These are phyloP conservation scores for Chironomus striatipennis DNA, from an alignment of 1,140 invertebrate species.

Conservation along the genomic window DNA sequence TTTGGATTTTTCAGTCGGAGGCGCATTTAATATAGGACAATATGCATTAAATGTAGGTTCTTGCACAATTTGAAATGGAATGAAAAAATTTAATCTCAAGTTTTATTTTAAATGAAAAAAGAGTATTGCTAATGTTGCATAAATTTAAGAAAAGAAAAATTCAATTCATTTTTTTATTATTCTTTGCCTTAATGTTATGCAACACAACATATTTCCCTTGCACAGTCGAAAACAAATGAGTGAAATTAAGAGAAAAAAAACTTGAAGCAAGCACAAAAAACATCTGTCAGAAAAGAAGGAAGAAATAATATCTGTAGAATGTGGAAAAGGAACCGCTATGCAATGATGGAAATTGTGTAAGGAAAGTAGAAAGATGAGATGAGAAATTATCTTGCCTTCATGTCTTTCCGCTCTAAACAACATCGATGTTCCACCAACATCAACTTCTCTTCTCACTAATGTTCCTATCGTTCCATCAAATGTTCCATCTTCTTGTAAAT, in stretches of 20 bases:
- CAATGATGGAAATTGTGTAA: too few relatives aligned
- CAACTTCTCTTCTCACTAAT: conserved; percentile 46
- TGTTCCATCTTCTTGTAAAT: conserved; percentile 46
- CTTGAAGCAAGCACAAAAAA: neutral
- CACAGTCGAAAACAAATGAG: neutral
- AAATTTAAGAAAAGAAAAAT: too few relatives aligned
- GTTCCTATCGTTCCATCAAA: conserved; percentile 59
- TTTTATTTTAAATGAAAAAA: too few relatives aligned
- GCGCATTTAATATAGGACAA: too few relatives aligned
- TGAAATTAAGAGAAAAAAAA: neutral
- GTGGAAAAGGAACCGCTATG: too few relatives aligned
- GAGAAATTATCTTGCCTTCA: conserved; percentile 42
- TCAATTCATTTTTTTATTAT: too few relatives aligned
- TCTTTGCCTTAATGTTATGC: neutral
- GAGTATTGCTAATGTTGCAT: too few relatives aligned
- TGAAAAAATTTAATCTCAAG: neutral
- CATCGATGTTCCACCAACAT: conserved; percentile 51
- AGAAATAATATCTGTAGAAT: neutral
- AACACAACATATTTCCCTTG: neutral
- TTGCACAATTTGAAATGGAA: neutral
- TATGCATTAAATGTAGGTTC: neutral
- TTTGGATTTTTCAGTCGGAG: too few relatives aligned
- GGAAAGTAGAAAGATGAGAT: neutral
- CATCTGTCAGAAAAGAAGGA: neutral
- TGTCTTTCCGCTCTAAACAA: conserved; percentile 47